Evolutionary conservation across 2,797 vertebrate genomes (phyloP), one percentile per base, ranked within the genome.

Genomic region (Synaphobranchus kaupii): DNA sequence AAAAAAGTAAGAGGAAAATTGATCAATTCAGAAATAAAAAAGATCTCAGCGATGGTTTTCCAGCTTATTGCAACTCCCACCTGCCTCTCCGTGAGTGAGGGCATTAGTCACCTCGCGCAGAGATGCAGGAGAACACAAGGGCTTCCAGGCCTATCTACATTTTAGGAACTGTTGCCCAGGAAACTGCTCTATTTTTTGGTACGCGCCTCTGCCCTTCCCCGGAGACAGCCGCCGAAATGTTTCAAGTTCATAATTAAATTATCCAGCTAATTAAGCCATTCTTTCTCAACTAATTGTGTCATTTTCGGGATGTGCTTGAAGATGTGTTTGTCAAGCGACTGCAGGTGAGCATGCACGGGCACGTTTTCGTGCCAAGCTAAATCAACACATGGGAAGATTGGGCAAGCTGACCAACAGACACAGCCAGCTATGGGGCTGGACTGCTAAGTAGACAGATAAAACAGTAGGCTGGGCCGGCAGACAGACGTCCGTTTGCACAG

Each of bases 181-280:
- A 87, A 95, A 97, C 95, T 95, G 95, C 91, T 39, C 13, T 25
- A 92, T 5, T 93, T 91, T 93, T 90, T 89, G 93, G 94, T 93
- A 92, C 92, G 92, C 93, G 93, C 93, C 94, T 91, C 93, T 92
- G 91, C 93, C 92, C 92, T 94, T 93, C 93, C 95, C 94, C 95
- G 94, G 94, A 96, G 95, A 95, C 95, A 94, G 95, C 96, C 95
- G 95, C 95, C 94, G 90, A 91, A 88, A 89, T 92, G 95, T 96
- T 95, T 93, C 68, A 90, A 87, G 92, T 93, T 94, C 94, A 94
- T 92, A 92, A 95, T 94, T 90, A 73, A 76, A 76, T 17, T 76
- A 76, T 44, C 15, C 87, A 89, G 93, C 93, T 95, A 93, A 94
- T 95, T 87, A 87, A 89, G 88, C 39, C 91, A 88, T 90, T 89